A percentile compares a stretch with the other conserved stretches of the same genome.
Conservation (phyloP, 2,888 invertebrate genomes). For the Gasteruption jaculator region DNA sequence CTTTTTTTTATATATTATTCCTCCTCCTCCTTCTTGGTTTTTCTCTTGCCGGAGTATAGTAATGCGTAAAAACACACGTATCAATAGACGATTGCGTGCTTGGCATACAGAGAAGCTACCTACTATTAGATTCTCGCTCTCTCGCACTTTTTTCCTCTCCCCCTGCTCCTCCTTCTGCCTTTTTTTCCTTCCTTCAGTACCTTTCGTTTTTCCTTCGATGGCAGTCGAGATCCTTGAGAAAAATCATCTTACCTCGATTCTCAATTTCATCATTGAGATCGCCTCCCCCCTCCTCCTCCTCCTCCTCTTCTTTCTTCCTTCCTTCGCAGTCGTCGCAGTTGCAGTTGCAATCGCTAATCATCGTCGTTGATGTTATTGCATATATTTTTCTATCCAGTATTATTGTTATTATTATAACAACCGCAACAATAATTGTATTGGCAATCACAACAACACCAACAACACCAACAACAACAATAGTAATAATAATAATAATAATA, state of each 20-base stretch:
- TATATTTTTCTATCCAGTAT: not conserved
- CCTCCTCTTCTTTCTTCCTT: not conserved
- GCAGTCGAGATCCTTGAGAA: slow-evolving; percentile 41
- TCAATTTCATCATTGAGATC: slow-evolving; percentile 44
- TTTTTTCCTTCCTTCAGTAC: slow-evolving; percentile 25
- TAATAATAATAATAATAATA: too few species aligned
- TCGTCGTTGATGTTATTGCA: slow-evolving; percentile 5
- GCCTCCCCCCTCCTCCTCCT: slow-evolving; percentile 15
- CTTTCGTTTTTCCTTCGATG: slow-evolving; percentile 50
- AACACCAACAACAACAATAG: too few species aligned
- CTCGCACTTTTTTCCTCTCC: slow-evolving; percentile 22
- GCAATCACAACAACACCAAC: too few species aligned
- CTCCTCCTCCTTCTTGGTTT: slow-evolving; percentile 4
- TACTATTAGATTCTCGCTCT: slow-evolving; percentile 35
- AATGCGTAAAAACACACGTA: too few species aligned
- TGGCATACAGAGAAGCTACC: too few species aligned
- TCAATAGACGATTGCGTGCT: too few species aligned
- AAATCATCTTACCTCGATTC: slow-evolving; percentile 46
- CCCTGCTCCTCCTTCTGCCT: slow-evolving; percentile 5
- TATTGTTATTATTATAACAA: not conserved
- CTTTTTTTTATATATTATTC: slow-evolving; percentile 2
- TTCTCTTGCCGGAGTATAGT: slow-evolving; percentile 12
- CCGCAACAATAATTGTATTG: too few species aligned
- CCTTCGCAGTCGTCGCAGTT: not conserved
- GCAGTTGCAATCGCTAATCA: slow-evolving; percentile 13